Conservation (phyloP, 2,888 invertebrate species). For the Drosophila incognita region DNA sequence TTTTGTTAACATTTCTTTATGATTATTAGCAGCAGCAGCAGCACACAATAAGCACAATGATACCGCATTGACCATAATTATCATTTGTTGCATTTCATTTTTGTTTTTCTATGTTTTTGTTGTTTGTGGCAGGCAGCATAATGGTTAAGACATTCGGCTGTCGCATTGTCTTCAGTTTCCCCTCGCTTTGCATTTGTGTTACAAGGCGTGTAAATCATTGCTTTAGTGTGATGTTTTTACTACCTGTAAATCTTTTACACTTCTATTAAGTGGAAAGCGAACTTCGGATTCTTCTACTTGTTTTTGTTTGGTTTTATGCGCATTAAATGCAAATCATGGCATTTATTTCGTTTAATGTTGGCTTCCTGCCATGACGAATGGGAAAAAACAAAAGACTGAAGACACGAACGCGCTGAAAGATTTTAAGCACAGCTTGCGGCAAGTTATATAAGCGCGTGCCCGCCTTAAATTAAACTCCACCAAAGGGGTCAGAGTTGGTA, state of each 20-base stretch:
- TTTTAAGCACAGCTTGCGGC: slow-evolving; percentile 51
- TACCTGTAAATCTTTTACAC: slow-evolving; percentile 53
- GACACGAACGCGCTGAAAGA: slow-evolving; percentile 62
- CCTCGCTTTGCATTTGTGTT: slow-evolving; percentile 4
- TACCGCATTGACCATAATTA: slow-evolving; percentile 65
- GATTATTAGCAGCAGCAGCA: slow-evolving; percentile 42
- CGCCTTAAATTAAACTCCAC: slow-evolving; percentile 62
- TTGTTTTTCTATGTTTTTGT: slow-evolving; percentile 10
- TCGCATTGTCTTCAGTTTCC: slow-evolving; percentile 44
- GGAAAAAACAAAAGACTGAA: slow-evolving; percentile 68
- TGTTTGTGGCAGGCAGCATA: background rate
- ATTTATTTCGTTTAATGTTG: slow-evolving; percentile 41
- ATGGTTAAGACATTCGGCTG: slow-evolving; percentile 33
- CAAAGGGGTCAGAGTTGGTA: slow-evolving; percentile 47
- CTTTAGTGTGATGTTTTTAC: slow-evolving; percentile 29
- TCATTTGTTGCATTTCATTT: slow-evolving; percentile 74
- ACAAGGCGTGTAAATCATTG: slow-evolving; percentile 50
- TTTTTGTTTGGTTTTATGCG: slow-evolving; percentile 19
- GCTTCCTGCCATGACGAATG: slow-evolving; percentile 59
- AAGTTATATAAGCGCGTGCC: slow-evolving; percentile 71
- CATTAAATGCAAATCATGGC: slow-evolving; percentile 62
- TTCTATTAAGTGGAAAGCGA: slow-evolving; percentile 47
- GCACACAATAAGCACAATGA: slow-evolving; percentile 48
- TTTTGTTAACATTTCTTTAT: slow-evolving; percentile 65
- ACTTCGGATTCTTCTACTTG: slow-evolving; percentile 11